phyloP scores from a whole-genome alignment of 2,888 invertebrate genomes.

The Ypsolopha sequella region DNA sequence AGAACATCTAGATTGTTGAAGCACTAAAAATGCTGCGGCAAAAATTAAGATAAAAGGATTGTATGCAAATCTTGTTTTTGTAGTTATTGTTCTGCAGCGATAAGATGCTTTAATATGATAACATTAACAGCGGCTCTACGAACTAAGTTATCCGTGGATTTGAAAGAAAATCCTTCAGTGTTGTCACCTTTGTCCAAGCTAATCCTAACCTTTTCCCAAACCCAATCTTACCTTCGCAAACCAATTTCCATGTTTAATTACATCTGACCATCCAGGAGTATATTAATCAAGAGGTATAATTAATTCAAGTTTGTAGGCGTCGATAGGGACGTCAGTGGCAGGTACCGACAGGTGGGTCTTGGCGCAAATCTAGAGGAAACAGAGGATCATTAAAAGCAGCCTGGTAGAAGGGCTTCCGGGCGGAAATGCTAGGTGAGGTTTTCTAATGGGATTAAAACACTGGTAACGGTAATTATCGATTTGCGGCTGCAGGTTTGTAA shows the following conservation, averaged over 20 bases:
- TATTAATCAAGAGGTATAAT: conserved; percentile 63
- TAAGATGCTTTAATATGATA: neutral
- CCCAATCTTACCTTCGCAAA: conserved; percentile 20
- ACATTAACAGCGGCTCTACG: neutral
- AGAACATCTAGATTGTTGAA: neutral
- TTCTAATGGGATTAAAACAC: neutral
- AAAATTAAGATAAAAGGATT: neutral
- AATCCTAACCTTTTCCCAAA: conserved; percentile 16
- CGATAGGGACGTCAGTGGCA: conserved; percentile 55
- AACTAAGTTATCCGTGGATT: neutral
- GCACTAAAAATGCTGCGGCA: neutral
- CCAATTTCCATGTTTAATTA: conserved; percentile 44
- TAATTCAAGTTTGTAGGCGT: conserved; percentile 45
- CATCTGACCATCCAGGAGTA: conserved; percentile 32
- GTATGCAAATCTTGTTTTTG: neutral
- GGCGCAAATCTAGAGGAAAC: conserved; percentile 60
- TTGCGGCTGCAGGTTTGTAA: too few relatives aligned
- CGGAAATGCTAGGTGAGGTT: neutral
- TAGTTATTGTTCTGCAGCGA: too few relatives aligned
- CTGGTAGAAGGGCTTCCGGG: conserved; percentile 1
- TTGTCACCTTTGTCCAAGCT: neutral
- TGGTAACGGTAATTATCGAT: neutral
- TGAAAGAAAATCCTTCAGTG: neutral
- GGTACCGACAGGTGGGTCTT: conserved; percentile 50
- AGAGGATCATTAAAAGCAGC: conserved; percentile 10